Percentiles rank a stretch among this genome's conserved stretches.
Evolutionary conservation across 2,888 invertebrate species (phyloP).

Genomic region (Ditula angustiorana): DNA sequence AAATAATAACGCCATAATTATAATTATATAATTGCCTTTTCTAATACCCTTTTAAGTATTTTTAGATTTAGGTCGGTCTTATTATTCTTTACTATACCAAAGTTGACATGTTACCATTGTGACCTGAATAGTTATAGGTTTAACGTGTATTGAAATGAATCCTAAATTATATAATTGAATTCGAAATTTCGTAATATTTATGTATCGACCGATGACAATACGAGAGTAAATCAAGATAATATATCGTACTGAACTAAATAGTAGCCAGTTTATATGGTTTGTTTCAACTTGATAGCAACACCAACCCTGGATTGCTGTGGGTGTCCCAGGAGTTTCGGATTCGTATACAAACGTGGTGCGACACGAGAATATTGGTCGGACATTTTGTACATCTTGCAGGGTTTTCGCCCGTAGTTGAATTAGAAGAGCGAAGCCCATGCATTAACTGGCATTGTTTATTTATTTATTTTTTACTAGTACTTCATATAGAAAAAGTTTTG

Average conservation of each 20-base stretch:
- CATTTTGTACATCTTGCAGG: no score
- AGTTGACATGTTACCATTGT: constrained; percentile 46
- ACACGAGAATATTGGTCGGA: no score
- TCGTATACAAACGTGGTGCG: no score
- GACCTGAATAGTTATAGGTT: constrained; percentile 52
- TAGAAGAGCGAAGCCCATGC: no score
- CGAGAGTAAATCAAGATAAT: constrained; percentile 1
- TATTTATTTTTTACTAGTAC: no score
- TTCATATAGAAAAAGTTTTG: no score
- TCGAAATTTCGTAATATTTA: constrained; percentile 5
- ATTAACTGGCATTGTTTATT: no score
- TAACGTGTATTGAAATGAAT: constrained; percentile 34
- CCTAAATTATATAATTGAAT: constrained; percentile 1
- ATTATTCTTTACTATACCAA: constrained; percentile 27
- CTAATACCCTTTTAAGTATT: constrained; percentile 15
- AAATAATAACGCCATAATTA: constrained; percentile 7
- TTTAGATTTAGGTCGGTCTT: constrained; percentile 19
- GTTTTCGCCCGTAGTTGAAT: no score
- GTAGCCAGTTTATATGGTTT: neutral
- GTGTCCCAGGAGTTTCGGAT: no score
- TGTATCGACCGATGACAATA: constrained; percentile 30
- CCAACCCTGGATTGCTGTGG: no score
- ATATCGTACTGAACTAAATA: neutral
- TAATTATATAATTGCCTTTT: constrained; percentile 13
- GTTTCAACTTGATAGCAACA: neutral